phyloP scores from a whole-genome alignment of 2,888 invertebrate species.

The Cheilosia soror region DNA sequence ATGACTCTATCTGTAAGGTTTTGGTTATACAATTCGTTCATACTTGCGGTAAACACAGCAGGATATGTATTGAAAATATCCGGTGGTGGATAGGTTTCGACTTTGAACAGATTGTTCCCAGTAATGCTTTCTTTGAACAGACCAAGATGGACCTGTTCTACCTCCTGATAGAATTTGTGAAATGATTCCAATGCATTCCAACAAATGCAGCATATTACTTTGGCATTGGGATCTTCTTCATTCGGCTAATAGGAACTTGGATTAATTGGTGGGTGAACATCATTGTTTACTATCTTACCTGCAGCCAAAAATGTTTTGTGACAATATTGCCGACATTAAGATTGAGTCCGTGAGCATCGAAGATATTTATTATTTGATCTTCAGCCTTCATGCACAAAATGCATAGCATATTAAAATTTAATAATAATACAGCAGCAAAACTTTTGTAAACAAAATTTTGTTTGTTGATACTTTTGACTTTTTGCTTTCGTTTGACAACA shows the following conservation, averaged over 20 bases:
- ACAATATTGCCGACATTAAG: slow-evolving; percentile 76
- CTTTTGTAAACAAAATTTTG: too few relatives aligned
- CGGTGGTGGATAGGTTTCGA: not conserved
- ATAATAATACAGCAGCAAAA: not conserved
- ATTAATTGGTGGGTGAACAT: not conserved
- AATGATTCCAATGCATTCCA: slow-evolving; percentile 79
- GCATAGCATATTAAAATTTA: slow-evolving; percentile 28
- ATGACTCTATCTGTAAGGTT: too few relatives aligned
- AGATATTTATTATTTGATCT: slow-evolving; percentile 29
- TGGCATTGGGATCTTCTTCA: slow-evolving; percentile 7
- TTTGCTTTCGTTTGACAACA: too few relatives aligned
- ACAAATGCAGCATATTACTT: slow-evolving; percentile 77
- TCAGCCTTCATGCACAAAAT: slow-evolving; percentile 31
- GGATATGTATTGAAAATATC: slow-evolving; percentile 60
- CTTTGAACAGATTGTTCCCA: not conserved
- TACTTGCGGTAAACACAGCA: slow-evolving; percentile 53
- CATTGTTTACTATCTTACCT: slow-evolving; percentile 23
- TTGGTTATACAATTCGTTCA: not conserved
- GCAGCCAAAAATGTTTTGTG: slow-evolving; percentile 78
- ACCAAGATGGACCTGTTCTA: slow-evolving; percentile 77
- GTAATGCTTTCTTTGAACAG: not conserved
- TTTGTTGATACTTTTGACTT: too few relatives aligned
- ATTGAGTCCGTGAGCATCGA: slow-evolving; percentile 30
- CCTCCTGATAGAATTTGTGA: slow-evolving; percentile 78
- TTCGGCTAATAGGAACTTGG: slow-evolving; percentile 31